A percentile compares a stretch with the other conserved stretches of the same genome.
These are phyloP conservation scores for Calephelis nemesis DNA, from an alignment of 1,140 invertebrate genomes.

Conservation along the genomic window DNA sequence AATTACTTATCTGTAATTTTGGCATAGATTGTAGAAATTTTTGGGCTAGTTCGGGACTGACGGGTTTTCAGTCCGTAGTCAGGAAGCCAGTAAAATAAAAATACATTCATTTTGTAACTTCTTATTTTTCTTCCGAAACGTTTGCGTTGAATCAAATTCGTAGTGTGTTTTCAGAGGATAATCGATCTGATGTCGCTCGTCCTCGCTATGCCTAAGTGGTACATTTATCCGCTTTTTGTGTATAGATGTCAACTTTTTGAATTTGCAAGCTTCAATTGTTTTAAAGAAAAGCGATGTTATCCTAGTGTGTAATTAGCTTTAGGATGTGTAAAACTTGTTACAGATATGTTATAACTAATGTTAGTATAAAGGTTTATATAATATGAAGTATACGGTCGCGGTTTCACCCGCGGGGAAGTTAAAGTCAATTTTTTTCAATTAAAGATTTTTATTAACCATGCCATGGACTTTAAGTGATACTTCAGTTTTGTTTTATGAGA, in stretches of 20 bases:
- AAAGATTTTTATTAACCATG: too few species aligned
- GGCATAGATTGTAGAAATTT: too few species aligned
- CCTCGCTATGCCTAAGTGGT: slow-evolving; percentile 1
- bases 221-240: slow-evolving; percentile 54
- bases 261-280: slow-evolving; percentile 55
- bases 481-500: too few species aligned
- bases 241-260: slow-evolving; percentile 56
- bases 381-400: too few species aligned
- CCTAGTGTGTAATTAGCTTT: slow-evolving; percentile 51
- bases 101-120: background rate
- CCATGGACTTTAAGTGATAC: too few species aligned
- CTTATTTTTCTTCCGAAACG: background rate
- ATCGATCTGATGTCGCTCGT: slow-evolving; percentile 8
- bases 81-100: background rate
- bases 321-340: slow-evolving; percentile 24
- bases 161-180: background rate
- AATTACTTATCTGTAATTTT: too few species aligned
- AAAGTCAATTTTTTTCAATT: too few species aligned
- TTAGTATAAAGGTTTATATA: too few species aligned
- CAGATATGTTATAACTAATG: background rate
- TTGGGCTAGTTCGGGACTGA: too few species aligned
- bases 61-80: background rate
- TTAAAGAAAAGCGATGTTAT: slow-evolving; percentile 46
- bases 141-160: background rate
- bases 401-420: too few species aligned